Evolutionary conservation across 2,888 invertebrate genomes (phyloP).

Genomic region (Gryllus longicercus): DNA sequence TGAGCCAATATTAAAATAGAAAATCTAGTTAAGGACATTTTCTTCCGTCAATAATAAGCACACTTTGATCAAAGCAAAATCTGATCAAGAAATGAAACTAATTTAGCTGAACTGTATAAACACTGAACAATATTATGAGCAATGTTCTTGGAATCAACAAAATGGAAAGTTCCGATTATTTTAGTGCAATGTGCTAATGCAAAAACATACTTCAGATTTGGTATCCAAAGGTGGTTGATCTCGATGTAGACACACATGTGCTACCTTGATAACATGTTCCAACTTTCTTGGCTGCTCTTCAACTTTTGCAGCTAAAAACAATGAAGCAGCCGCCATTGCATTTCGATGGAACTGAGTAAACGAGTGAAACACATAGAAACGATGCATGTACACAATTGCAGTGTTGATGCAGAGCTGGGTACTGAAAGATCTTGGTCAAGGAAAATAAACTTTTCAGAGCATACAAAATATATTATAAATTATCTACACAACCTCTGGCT

Average conservation of each 20-base stretch:
- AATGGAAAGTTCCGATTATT: too few relatives aligned
- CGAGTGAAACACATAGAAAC: constrained; percentile 98
- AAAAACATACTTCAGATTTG: constrained; percentile 63
- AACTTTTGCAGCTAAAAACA: constrained; percentile 96
- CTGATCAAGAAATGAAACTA: constrained; percentile 25
- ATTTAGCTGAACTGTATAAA: constrained; percentile 21
- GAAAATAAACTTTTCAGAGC: constrained; percentile 36
- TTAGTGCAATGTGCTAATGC: constrained; percentile 32
- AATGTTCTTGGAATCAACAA: background rate
- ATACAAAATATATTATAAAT: too few relatives aligned
- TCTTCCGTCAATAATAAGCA: too few relatives aligned
- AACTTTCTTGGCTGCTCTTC: constrained; percentile 97
- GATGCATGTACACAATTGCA: constrained; percentile 98
- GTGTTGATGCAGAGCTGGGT: constrained; percentile 97
- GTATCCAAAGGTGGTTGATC: constrained; percentile 57
- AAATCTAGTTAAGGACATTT: too few relatives aligned
- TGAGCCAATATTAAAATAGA: too few relatives aligned
- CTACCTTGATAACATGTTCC: constrained; percentile 93
- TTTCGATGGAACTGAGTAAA: constrained; percentile 93
- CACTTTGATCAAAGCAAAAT: background rate
- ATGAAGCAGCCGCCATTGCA: constrained; percentile 87
- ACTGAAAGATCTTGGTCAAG: constrained; percentile 47
- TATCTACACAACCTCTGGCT: too few relatives aligned
- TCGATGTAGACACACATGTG: constrained; percentile 80
- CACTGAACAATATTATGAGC: background rate